Percentiles rank a stretch among this genome's conserved stretches.
Evolutionary conservation across 2,797 vertebrate genomes (phyloP).

Genomic region (Falco concolor): DNA sequence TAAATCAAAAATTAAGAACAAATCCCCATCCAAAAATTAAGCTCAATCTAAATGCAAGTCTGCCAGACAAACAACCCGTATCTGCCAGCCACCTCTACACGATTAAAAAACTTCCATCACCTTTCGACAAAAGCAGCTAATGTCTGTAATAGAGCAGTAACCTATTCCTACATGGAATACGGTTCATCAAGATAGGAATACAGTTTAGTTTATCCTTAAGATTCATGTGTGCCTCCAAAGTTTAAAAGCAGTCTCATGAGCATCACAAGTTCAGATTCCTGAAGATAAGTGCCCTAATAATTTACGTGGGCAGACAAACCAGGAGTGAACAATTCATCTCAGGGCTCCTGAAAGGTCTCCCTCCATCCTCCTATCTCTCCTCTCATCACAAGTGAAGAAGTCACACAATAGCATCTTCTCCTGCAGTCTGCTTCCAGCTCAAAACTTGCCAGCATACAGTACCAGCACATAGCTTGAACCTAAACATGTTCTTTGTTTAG

Average conservation of each 20-base stretch:
- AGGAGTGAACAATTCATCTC: neutral
- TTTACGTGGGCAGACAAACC: neutral
- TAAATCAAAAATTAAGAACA: neutral
- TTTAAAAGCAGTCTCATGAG: neutral
- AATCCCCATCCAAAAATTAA: neutral
- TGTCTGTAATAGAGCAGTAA: neutral
- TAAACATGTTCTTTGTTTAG: neutral
- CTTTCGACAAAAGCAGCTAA: neutral
- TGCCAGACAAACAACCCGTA: neutral
- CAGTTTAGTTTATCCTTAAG: neutral
- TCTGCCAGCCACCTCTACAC: neutral
- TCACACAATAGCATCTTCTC: neutral
- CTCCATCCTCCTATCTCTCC: neutral
- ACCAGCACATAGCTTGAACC: neutral
- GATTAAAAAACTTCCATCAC: neutral
- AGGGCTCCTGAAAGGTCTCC: neutral
- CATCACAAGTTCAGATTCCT: neutral
- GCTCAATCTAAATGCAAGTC: fast-evolving
- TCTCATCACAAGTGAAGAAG: neutral
- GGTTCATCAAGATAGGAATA: neutral
- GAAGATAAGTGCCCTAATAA: neutral
- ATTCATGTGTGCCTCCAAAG: neutral
- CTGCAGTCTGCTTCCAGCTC: neutral
- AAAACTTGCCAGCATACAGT: fast-evolving
- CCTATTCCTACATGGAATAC: neutral